phyloP scores from a whole-genome alignment of 37 sponge, comb jelly and placozoan genomes.

The Tethya wilhelma region DNA sequence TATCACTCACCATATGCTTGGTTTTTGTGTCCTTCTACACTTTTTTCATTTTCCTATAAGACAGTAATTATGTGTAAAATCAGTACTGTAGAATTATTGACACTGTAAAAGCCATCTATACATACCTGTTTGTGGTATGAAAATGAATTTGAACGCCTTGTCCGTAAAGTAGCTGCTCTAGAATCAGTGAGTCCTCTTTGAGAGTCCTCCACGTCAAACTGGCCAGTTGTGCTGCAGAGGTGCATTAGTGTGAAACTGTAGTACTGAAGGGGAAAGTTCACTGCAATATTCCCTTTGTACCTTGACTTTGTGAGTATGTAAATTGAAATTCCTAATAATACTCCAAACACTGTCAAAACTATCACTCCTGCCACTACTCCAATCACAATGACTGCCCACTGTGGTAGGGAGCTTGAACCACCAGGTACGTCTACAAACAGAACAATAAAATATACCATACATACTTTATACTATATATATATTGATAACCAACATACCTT shows the following conservation, averaged over 20 bases:
- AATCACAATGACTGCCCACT: constrained; percentile 64
- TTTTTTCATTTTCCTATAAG: not conserved
- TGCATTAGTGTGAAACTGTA: too few relatives aligned
- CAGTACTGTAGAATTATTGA: not conserved
- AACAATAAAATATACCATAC: too few relatives aligned
- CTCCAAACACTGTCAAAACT: constrained; percentile 3
- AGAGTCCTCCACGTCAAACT: constrained; percentile 40
- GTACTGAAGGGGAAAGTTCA: too few relatives aligned
- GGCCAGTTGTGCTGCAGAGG: too few relatives aligned
- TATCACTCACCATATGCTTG: not conserved
- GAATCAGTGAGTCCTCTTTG: not conserved
- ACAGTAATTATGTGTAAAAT: not conserved
- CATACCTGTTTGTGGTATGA: not conserved
- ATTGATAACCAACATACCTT: too few relatives aligned
- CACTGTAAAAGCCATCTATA: too few relatives aligned
- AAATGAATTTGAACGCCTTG: constrained; percentile 31
- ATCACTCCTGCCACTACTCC: constrained; percentile 30
- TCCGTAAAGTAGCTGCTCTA: constrained; percentile 1
- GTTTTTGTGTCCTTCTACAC: not conserved
- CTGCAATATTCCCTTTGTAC: too few relatives aligned
- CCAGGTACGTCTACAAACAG: too few relatives aligned
- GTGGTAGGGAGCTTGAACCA: constrained; percentile 9
- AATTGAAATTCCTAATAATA: constrained; percentile 7
- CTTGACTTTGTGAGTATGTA: constrained; percentile 28
- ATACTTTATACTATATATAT: too few relatives aligned